Evolutionary conservation across 1,140 invertebrate species (phyloP).

Genomic region (Battus philenor): DNA sequence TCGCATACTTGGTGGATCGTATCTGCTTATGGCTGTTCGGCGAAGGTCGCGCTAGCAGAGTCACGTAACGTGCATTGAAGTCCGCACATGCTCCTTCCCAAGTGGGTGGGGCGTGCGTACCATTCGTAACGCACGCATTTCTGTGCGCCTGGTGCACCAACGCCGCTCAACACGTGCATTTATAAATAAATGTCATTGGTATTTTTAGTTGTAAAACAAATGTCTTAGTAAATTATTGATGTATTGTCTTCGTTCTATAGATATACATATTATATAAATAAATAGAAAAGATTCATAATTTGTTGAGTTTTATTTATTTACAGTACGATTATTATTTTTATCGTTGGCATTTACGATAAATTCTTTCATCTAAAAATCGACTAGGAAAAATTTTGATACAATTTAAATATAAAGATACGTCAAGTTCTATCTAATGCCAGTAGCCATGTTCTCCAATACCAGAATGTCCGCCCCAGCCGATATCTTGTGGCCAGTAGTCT

Average conservation of each 20-base stretch:
- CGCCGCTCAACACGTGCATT: conserved; percentile 66
- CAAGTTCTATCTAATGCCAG: too few species aligned
- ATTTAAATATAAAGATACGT: too few species aligned
- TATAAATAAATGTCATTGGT: conserved; percentile 49
- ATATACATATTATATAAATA: conserved; percentile 5
- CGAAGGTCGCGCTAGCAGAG: conserved; percentile 78
- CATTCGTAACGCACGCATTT: too few species aligned
- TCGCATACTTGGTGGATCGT: conserved; percentile 90
- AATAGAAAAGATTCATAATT: conserved; percentile 4
- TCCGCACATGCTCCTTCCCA: too few species aligned
- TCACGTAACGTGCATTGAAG: conserved; percentile 11
- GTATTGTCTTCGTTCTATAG: conserved; percentile 13
- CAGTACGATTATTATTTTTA: background rate
- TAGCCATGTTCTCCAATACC: conserved; percentile 25
- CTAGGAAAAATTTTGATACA: conserved; percentile 2
- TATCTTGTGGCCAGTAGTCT: conserved; percentile 8
- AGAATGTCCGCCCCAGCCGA: conserved; percentile 6
- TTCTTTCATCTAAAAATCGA: background rate
- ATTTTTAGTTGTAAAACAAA: conserved; percentile 54
- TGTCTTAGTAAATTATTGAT: conserved; percentile 45
- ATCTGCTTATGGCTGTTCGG: conserved; percentile 92
- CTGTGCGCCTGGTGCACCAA: too few species aligned
- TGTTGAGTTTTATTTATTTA: conserved; percentile 8
- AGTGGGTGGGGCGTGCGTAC: background rate
- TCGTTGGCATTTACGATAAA: background rate